Conservation (phyloP, 2,888 invertebrate species). For the Hydraecia micacea region DNA sequence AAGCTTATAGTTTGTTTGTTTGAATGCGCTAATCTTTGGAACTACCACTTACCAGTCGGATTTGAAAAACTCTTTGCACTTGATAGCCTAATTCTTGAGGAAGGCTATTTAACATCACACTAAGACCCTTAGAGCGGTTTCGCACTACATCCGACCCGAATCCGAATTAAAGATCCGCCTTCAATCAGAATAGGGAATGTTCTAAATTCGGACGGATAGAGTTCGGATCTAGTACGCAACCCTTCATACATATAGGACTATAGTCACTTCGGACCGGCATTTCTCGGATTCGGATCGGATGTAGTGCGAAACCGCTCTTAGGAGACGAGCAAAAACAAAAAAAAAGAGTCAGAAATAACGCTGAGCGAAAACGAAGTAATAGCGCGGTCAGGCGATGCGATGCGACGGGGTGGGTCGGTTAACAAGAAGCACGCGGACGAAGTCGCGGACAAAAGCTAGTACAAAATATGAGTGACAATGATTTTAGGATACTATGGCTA, state of each 20-base stretch:
- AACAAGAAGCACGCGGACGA: background rate
- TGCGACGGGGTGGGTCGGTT: background rate
- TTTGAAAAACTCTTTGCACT: background rate
- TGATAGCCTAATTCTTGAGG: background rate
- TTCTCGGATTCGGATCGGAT: too few relatives aligned
- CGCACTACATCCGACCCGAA: too few relatives aligned
- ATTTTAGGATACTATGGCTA: constrained; percentile 26
- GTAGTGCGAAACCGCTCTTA: background rate
- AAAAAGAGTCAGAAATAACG: background rate
- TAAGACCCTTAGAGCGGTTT: background rate
- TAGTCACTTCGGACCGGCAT: too few relatives aligned
- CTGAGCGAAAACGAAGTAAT: background rate
- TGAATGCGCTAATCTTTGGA: background rate
- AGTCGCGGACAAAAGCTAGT: background rate
- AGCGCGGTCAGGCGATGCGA: background rate
- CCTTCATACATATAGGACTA: too few relatives aligned
- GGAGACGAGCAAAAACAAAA: background rate
- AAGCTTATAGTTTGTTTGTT: background rate
- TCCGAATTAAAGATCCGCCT: too few relatives aligned
- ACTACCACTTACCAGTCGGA: background rate
- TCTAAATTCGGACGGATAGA: too few relatives aligned
- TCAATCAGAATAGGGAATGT: too few relatives aligned
- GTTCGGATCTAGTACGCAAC: too few relatives aligned
- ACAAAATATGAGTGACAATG: constrained; percentile 4
- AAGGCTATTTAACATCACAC: background rate